These are phyloP conservation scores for Andinoacara biseriatus DNA, from an alignment of 2,113 vertebrate species.

Conservation along the genomic window DNA sequence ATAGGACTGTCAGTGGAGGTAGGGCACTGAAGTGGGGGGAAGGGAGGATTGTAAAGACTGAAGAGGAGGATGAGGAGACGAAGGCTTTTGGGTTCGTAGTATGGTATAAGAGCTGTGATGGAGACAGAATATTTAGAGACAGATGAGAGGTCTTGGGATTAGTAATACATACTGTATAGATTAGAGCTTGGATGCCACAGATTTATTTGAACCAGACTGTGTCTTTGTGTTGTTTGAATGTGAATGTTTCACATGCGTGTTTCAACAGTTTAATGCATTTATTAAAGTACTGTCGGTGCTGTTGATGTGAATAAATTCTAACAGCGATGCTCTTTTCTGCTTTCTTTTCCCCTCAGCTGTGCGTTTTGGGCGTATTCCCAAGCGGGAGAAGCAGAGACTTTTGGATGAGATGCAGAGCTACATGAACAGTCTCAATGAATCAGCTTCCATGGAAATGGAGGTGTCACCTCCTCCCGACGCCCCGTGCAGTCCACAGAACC, in stretches of 20 bases:
- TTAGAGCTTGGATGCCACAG: slow-evolving; percentile 5
- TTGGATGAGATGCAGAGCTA: slow-evolving; percentile 85
- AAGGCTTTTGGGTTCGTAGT: slow-evolving; percentile 21
- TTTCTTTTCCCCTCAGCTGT: slow-evolving; percentile 74
- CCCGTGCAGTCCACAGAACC: slow-evolving; percentile 70
- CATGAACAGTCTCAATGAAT: slow-evolving; percentile 82
- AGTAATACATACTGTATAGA: slow-evolving; percentile 6
- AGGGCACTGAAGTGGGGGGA: slow-evolving; percentile 45
- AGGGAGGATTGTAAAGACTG: slow-evolving; percentile 39
- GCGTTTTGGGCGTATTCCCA: slow-evolving; percentile 84
- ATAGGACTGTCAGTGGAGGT: slow-evolving; percentile 72
- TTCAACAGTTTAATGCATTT: background rate
- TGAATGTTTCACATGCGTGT: background rate
- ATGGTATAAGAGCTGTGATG: slow-evolving; percentile 35
- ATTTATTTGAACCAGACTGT: background rate
- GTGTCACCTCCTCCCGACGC: slow-evolving; percentile 59
- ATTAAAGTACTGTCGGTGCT: background rate
- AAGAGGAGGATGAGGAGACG: slow-evolving; percentile 46
- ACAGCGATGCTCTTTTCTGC: slow-evolving; percentile 19
- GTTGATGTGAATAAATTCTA: slow-evolving; percentile 5
- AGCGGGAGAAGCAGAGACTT: slow-evolving; percentile 83
- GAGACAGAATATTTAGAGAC: background rate
- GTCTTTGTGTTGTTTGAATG: background rate
- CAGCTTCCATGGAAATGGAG: slow-evolving; percentile 76
- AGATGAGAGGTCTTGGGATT: background rate